Conservation (phyloP, 1,140 invertebrate species). For the Leptinotarsa defecta region DNA sequence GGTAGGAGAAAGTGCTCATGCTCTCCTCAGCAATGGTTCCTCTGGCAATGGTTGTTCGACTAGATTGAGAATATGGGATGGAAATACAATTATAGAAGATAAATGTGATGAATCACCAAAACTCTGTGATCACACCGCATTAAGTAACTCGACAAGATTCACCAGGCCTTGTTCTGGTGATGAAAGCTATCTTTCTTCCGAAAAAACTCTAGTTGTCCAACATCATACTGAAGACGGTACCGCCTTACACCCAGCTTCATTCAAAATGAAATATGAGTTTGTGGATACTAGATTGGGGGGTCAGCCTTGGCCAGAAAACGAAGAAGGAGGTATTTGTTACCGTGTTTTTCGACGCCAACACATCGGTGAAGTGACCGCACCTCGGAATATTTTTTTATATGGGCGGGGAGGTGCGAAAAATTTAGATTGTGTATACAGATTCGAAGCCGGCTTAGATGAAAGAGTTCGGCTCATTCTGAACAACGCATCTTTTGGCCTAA, state of each 20-base stretch:
- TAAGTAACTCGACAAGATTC: slow-evolving; percentile 72
- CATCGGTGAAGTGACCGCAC: slow-evolving; percentile 68
- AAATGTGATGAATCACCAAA: slow-evolving; percentile 76
- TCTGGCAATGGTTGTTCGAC: slow-evolving; percentile 62
- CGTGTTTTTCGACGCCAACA: slow-evolving; percentile 62
- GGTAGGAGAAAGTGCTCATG: slow-evolving; percentile 55
- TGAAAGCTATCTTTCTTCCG: slow-evolving; percentile 79
- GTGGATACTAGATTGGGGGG: slow-evolving; percentile 78
- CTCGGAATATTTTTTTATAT: slow-evolving; percentile 75
- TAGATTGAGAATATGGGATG: slow-evolving; percentile 67
- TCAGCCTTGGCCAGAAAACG: slow-evolving; percentile 64
- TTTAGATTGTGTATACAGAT: slow-evolving; percentile 74
- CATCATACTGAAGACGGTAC: slow-evolving; percentile 66
- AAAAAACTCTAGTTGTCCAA: slow-evolving; percentile 60
- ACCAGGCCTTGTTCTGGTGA: slow-evolving; percentile 75
- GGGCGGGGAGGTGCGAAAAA: slow-evolving; percentile 75
- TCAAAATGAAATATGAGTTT: slow-evolving; percentile 79
- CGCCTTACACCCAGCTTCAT: slow-evolving; percentile 69
- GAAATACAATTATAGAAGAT: slow-evolving; percentile 58
- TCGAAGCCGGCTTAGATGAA: slow-evolving; percentile 70
- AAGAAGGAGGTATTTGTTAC: slow-evolving; percentile 57
- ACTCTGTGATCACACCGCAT: slow-evolving; percentile 79
- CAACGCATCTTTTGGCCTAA: slow-evolving; percentile 73
- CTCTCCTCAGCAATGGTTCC: slow-evolving; percentile 46
- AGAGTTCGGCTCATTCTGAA: slow-evolving; percentile 69